Base-by-base conservation (phyloP, 2,888 invertebrate species). In the Proisotoma minuta region DNA sequence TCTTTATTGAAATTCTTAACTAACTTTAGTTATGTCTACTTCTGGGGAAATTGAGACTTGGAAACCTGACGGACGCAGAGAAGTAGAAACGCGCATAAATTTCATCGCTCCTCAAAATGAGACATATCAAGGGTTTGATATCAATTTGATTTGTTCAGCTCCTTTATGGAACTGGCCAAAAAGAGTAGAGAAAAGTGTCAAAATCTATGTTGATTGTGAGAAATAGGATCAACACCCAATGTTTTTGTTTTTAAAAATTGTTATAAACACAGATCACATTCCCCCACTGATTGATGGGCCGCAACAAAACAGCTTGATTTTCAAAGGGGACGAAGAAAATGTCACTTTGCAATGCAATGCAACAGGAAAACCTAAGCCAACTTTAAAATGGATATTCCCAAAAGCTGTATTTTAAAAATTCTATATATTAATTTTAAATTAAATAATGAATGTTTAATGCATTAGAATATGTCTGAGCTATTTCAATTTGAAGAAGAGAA, bases 281-380 rank as follows among this genome's bases (percentile, higher is more conserved):
- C 2, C 39, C 29, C 2, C 4, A 23, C 15, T 23, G 18, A 3
- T 49, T 48, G 26, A 48, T 15, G 40, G n/a, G 24, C 10, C 8
- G 10, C 48, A 12, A 47, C n/a, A n/a, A n/a, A n/a, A n/a, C n/a
- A n/a, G n/a, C n/a, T n/a, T n/a, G n/a, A n/a, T n/a, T n/a, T n/a
- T n/a, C n/a, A n/a, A n/a, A n/a, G n/a, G n/a, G n/a, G n/a, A n/a
- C 24, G 1, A 29, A 29, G 28, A 27, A 20, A 18, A 24, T 18
- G 26, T 56, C 4, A n/a, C 40, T 10, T 27, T 34, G 3, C 22
- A 34, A 18, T 67, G 67, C 34, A 47, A 57, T 24, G 60, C 24
- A 15, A 26, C 57, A 5, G 67, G 67, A 24, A 64, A 62, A 34
- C 67, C 67, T 12, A 49, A 12, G 4, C 67, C 67, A 51, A 49